Conservation (phyloP, 2,113 vertebrate genomes). For the Pyxicephalus adspersus region DNA sequence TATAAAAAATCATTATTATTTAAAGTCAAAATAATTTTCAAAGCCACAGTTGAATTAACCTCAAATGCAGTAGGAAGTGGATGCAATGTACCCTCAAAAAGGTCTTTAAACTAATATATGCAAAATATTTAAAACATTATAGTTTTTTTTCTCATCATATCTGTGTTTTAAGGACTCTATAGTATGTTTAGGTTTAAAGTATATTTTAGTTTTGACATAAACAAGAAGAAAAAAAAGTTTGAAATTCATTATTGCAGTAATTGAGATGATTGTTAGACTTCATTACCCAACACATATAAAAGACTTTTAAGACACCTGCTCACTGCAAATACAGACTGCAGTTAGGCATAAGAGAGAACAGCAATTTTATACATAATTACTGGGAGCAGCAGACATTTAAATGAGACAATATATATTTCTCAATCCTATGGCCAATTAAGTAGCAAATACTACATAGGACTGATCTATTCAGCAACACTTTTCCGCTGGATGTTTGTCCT, state of each 20-base stretch:
- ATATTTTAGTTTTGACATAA: slow-evolving; percentile 4
- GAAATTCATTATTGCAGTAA: neutral
- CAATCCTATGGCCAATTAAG: neutral
- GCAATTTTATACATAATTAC: neutral
- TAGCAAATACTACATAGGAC: slow-evolving; percentile 23
- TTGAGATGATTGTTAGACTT: neutral
- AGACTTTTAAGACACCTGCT: neutral
- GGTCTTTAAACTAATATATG: no score
- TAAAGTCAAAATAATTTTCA: no score
- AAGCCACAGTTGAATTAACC: no score
- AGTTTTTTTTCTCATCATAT: no score
- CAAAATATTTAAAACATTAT: no score
- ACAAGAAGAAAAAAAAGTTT: neutral
- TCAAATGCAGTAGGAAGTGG: no score
- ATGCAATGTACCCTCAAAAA: no score
- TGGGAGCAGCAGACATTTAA: neutral
- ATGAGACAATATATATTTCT: neutral
- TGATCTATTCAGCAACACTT: neutral
- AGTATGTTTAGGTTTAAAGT: neutral
- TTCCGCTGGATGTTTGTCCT: slow-evolving; percentile 29
- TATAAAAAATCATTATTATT: no score
- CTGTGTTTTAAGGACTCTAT: neutral
- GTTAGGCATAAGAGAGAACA: slow-evolving; percentile 1
- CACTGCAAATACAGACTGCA: neutral
- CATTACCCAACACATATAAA: neutral